phyloP scores from a whole-genome alignment of 2,113 vertebrate genomes.

The Tetrao urogallus region DNA sequence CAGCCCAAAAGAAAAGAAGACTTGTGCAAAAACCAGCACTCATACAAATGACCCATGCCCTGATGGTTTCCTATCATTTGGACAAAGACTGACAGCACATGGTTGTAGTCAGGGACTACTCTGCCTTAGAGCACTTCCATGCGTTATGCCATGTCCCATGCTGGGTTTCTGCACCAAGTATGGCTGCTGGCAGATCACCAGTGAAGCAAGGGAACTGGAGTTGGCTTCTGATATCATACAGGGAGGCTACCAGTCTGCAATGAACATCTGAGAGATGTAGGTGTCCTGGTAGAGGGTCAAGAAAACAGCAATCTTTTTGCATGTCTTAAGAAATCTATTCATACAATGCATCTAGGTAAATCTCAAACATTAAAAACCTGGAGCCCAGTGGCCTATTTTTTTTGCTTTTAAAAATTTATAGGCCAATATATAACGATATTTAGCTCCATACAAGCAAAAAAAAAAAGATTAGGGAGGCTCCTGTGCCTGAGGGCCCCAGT shows the following conservation, averaged over 20 bases:
- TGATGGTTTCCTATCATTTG: neutral
- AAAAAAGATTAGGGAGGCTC: neutral
- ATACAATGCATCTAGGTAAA: neutral
- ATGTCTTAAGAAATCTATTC: neutral
- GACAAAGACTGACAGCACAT: neutral
- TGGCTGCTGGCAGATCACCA: rapidly evolving
- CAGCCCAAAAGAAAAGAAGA: neutral
- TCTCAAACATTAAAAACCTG: neutral
- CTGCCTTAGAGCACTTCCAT: rapidly evolving
- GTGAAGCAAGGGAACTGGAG: neutral
- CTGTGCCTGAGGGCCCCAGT: rapidly evolving
- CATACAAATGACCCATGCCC: neutral
- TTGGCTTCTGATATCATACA: neutral
- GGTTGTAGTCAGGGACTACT: neutral
- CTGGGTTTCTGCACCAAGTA: neutral
- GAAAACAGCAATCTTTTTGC: neutral
- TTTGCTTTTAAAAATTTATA: neutral
- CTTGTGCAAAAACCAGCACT: neutral
- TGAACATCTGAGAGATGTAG: neutral
- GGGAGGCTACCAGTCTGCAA: neutral
- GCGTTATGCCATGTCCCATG: rapidly evolving
- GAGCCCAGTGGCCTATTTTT: too few relatives aligned
- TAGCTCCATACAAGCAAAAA: neutral
- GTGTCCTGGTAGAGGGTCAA: neutral
- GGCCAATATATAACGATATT: neutral